These are phyloP conservation scores for Dinomys branickii DNA, from an alignment of 2,113 vertebrate genomes.

Conservation along the genomic window DNA sequence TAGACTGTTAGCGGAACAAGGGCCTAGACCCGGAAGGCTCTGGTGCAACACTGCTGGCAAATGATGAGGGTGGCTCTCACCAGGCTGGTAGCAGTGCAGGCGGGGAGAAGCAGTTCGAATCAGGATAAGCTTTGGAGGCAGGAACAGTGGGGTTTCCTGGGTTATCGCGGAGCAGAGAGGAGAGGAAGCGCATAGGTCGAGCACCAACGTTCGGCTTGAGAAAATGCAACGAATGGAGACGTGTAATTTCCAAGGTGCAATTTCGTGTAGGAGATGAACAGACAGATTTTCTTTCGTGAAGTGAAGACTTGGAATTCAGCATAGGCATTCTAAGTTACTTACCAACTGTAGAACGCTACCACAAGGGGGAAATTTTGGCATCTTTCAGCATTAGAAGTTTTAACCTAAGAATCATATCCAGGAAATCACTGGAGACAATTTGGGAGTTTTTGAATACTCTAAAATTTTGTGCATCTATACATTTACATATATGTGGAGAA, in stretches of 20 bases:
- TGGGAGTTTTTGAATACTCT: not conserved
- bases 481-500: not conserved
- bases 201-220: not conserved
- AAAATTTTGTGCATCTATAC: not conserved
- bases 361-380: not conserved
- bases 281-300: too few species aligned
- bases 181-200: not conserved
- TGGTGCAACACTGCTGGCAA: not conserved
- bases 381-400: not conserved
- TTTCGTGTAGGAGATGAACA: not conserved
- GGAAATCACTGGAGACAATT: not conserved
- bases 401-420: not conserved
- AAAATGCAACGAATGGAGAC: not conserved
- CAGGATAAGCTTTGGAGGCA: not conserved
- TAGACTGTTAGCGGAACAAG: accelerated
- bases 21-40: not conserved
- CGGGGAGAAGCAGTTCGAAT: not conserved
- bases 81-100: too few species aligned
- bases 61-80: not conserved
- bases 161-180: not conserved
- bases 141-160: not conserved
- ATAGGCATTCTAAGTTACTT: not conserved
- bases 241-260: too few species aligned
- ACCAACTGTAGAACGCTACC: not conserved
- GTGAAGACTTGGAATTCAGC: not conserved